Base-by-base conservation (phyloP, 2,113 vertebrate genomes). In the Oreochromis spilurus region DNA sequence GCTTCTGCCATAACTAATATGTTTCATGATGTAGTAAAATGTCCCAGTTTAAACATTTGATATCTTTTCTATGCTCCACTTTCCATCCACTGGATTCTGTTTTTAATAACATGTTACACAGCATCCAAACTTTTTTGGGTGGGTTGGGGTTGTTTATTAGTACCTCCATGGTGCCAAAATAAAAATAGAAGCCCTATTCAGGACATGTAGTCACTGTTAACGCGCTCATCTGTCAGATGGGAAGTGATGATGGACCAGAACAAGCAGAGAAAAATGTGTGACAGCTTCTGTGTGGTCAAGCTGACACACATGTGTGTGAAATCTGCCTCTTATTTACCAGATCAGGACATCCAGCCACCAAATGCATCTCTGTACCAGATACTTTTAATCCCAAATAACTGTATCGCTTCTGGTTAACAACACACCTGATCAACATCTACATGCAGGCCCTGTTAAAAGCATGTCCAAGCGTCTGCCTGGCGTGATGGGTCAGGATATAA, bases 171-270 rank as follows among this genome's bases (percentile, higher is more conserved):
- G 24, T 40, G 38, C 19, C 11, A 40, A 70, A 84, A 86, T 50
- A 81, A 45, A 70, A 88, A 81, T 24, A 84, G 54, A 60, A 82
- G 19, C 60, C 80, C 54, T 58, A 40, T 34, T 87, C 7, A 45
- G 83, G 84, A 57, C 57, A 77, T 36, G 14, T 8, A 84, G 83
- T 75, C 70, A 75, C 38, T 84, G 81, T 52, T 50, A 70, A 77
- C 17, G 11, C 7, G 43, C 62, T 83, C 65, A 84, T 50, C 31
- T 75, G 77, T 91, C 86, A 82, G 70, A 80, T 85, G 85, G 81
- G 75, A 26, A 67, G 53, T 16, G 75, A 10, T 29, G 86, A 86
- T 24, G 19, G 48, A 75, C 13, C 24, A 52, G 38, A 36, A 72
- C 7, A 40, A 84, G 57, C 19, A 86, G 79, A 34, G 54, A 55